These are phyloP conservation scores for Poeciliopsis retropinna DNA, from an alignment of 2,113 vertebrate species.

Conservation along the genomic window DNA sequence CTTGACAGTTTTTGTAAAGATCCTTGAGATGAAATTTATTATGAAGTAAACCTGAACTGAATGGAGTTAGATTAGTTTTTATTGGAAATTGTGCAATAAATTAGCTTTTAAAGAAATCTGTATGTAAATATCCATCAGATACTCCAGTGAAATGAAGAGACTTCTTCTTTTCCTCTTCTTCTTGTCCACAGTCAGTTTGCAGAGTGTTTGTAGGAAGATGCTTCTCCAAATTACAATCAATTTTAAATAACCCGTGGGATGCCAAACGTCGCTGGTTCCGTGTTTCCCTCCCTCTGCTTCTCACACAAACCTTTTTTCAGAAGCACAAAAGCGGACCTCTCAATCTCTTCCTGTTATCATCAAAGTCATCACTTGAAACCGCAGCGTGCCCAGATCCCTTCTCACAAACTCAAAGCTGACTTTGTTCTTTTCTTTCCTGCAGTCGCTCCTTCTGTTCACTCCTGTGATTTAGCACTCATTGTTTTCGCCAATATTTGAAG, in stretches of 20 bases:
- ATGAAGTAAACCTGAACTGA: too few relatives aligned
- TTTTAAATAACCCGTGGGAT: conserved; percentile 54
- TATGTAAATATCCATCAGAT: background rate
- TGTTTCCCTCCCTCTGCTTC: conserved; percentile 32
- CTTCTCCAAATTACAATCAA: conserved; percentile 51
- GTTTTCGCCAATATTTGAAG: too few relatives aligned
- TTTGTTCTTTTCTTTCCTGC: background rate
- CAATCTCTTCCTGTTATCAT: conserved; percentile 51
- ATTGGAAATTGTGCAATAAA: too few relatives aligned
- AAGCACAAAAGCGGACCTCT: conserved; percentile 28
- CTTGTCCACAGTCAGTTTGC: conserved; percentile 3
- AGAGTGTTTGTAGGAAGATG: conserved; percentile 38
- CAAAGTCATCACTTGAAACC: conserved; percentile 37
- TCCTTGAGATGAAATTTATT: too few relatives aligned
- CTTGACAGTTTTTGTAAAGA: too few relatives aligned
- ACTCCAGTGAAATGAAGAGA: background rate
- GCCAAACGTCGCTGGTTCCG: conserved; percentile 20
- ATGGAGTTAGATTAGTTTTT: background rate
- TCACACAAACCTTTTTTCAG: conserved; percentile 19
- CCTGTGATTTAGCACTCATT: too few relatives aligned
- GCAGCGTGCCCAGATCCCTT: conserved; percentile 33
- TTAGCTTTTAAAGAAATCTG: too few relatives aligned
- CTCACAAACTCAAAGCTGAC: conserved; percentile 6
- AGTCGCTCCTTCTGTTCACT: background rate
- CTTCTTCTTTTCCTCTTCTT: conserved; percentile 1